A percentile compares a stretch with the other conserved stretches of the same genome.
Conservation (phyloP, 1,140 invertebrate genomes). For the Drosophila pachea region DNA sequence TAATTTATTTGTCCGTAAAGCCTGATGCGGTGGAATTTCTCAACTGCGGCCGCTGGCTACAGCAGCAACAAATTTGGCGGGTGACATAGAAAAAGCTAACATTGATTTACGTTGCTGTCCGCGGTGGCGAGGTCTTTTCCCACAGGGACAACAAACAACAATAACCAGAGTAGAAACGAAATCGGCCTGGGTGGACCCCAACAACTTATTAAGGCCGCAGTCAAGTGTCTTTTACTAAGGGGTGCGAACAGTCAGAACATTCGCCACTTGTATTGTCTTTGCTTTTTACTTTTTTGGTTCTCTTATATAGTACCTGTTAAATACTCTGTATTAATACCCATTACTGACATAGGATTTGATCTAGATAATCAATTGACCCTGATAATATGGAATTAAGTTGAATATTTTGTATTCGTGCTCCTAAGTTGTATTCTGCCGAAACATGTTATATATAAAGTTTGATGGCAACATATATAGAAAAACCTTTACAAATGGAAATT, state of each 20-base stretch:
- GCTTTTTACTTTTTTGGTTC: conserved; percentile 23
- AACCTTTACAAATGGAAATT: too few species aligned
- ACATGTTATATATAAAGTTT: too few species aligned
- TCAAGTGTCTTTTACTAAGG: conserved; percentile 19
- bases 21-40: not conserved
- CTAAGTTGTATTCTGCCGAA: too few species aligned
- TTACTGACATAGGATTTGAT: conserved; percentile 19
- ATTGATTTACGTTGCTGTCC: conserved; percentile 62
- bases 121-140: conserved; percentile 37
- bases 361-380: not conserved
- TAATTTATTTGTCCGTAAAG: conserved; percentile 59
- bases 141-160: conserved; percentile 71
- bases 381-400: not conserved
- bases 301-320: conserved; percentile 49
- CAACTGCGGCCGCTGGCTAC: not conserved
- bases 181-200: conserved; percentile 12
- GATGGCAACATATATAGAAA: too few species aligned
- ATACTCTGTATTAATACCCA: conserved; percentile 62
- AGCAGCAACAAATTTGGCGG: conserved; percentile 37
- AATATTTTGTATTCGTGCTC: too few species aligned
- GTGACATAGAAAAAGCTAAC: conserved; percentile 58
- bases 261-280: conserved; percentile 17
- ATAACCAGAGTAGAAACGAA: conserved; percentile 40
- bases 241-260: not conserved
- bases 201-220: conserved; percentile 51